A percentile compares a stretch with the other conserved stretches of the same genome.
These are phyloP conservation scores for Sphyrna mokarran DNA, from an alignment of 2,113 vertebrate species.

Conservation along the genomic window DNA sequence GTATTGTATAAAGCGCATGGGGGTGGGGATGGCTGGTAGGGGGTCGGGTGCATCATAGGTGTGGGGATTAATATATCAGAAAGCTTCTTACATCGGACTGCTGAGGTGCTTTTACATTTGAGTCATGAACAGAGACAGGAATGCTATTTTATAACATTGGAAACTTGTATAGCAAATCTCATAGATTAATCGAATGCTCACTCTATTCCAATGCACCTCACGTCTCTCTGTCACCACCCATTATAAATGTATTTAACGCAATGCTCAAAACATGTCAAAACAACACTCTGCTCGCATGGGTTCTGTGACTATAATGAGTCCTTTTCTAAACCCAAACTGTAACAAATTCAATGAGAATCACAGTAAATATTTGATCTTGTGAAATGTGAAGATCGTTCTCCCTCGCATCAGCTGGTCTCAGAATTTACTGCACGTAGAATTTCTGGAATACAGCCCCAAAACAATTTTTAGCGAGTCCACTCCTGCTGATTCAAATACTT, in stretches of 20 bases:
- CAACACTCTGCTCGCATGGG: conserved; percentile 16
- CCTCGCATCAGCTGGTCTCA: neutral
- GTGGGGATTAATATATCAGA: neutral
- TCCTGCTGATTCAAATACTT: neutral
- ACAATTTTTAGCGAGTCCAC: neutral
- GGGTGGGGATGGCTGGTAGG: neutral
- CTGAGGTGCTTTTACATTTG: neutral
- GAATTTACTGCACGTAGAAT: neutral
- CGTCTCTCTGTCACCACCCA: conserved; percentile 21
- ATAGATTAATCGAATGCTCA: neutral
- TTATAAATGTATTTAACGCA: conserved; percentile 33
- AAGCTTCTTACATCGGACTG: neutral
- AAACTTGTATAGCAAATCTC: neutral
- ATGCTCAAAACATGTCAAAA: conserved; percentile 36
- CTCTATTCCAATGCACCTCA: conserved; percentile 27
- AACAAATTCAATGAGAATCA: conserved; percentile 29
- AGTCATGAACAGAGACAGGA: neutral
- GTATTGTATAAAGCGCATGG: neutral
- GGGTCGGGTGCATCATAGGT: too few species aligned
- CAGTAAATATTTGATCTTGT: conserved; percentile 34
- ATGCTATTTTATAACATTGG: neutral
- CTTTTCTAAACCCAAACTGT: conserved; percentile 27
- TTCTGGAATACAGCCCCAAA: neutral
- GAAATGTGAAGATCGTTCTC: neutral
- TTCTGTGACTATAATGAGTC: conserved; percentile 18